Base-by-base conservation (phyloP, 2,888 invertebrate genomes). In the Halocaridina rubra region DNA sequence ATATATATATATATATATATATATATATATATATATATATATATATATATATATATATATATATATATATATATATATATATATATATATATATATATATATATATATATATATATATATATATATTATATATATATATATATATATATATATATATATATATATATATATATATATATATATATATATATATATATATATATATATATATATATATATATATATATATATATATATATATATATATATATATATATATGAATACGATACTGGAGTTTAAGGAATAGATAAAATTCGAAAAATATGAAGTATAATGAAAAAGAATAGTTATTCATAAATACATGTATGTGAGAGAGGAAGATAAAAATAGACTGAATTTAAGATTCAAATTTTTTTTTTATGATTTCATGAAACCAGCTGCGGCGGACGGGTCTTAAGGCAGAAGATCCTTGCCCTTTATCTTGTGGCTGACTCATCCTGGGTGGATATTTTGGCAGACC, bases 1-100 rank as follows among this genome's bases (percentile, higher is more conserved):
- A 74, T 32, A 74, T 74, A 32, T 32, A 74, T 32, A 74, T 74
- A 74, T 74, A 74, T 74, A 74, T 74, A 39, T 27, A 69, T 69
- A 69, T 69, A 69, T 69, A 69, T 69, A 69, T 69, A 69, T 69
- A 69, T 24, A 29, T 30, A 69, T 24, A 69, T 30, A 69, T 30
- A 69, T 2, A 69, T 30, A 29, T 24, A 69, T 30, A 69, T 30
- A 69, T 30, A 69, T 30, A 69, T 30, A 69, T 30, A 69, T 2
- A 69, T 30, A 53, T 53, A 53, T 53, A 53, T 53, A 53, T 53
- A 53, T 53, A 53, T 53, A 53, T 53, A 53, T 53, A 53, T 53
- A 53, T 53, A 53, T 53, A 53, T 5, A 53, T 53, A 53, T 53
- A 5, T 53, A 53, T 53, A 53, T 53, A 53, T 53, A 5, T 53